Evolutionary conservation across 2,797 vertebrate species (phyloP).

Genomic region (Sebastes baramenuke): DNA sequence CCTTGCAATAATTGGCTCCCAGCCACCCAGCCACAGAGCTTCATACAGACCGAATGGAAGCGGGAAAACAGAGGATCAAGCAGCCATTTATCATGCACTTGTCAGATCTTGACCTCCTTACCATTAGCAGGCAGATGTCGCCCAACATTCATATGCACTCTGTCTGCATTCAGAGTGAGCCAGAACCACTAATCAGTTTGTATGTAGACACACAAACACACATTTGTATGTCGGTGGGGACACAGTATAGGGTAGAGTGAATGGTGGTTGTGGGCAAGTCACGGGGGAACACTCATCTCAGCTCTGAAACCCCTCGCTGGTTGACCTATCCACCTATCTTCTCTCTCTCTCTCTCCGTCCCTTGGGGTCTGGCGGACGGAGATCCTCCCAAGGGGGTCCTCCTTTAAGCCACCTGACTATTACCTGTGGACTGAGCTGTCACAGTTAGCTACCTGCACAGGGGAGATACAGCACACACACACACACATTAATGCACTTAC

Average conservation of each 20-base stretch:
- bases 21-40: slow-evolving; percentile 19
- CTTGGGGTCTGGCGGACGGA: slow-evolving; percentile 39
- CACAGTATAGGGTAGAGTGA: background rate
- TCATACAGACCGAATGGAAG: slow-evolving; percentile 60
- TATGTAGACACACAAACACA: slow-evolving; percentile 1
- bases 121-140: slow-evolving; percentile 74
- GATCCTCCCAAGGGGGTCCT: slow-evolving; percentile 64
- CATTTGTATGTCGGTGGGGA: background rate
- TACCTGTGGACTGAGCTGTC: slow-evolving; percentile 79
- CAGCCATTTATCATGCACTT: slow-evolving; percentile 76
- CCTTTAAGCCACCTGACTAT: slow-evolving; percentile 68
- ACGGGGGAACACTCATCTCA: slow-evolving; percentile 48
- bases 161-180: slow-evolving; percentile 17
- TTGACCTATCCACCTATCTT: slow-evolving; percentile 55
- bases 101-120: slow-evolving; percentile 78
- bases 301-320: slow-evolving; percentile 46
- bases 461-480: slow-evolving; percentile 64
- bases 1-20: slow-evolving; percentile 8
- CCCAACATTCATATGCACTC: slow-evolving; percentile 16
- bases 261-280: slow-evolving; percentile 33
- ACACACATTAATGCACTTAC: background rate
- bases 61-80: slow-evolving; percentile 66
- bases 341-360: slow-evolving; percentile 24
- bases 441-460: slow-evolving; percentile 72
- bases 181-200: background rate